phyloP scores from a whole-genome alignment of 2,113 vertebrate species.

The Rhinichthys klamathensis region DNA sequence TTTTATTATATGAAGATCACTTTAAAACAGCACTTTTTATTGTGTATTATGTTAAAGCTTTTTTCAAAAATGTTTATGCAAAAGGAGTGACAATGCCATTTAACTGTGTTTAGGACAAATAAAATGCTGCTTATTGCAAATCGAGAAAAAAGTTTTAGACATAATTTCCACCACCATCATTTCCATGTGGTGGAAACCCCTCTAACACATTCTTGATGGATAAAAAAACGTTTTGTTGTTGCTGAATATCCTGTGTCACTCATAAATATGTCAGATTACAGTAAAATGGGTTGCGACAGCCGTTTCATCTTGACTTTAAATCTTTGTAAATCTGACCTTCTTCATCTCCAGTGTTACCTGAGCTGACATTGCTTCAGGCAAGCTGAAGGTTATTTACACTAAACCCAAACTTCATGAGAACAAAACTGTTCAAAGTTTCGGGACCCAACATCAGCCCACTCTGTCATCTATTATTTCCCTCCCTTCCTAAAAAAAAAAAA shows the following conservation, averaged over 20 bases:
- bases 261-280: constrained; percentile 14
- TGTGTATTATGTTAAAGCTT: not conserved
- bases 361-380: not conserved
- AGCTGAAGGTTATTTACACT: not conserved
- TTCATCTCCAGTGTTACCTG: not conserved
- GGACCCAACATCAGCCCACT: not conserved
- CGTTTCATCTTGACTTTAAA: not conserved
- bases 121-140: not conserved
- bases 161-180: not conserved
- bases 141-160: not conserved
- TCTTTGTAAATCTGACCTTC: constrained; percentile 13
- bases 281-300: not conserved
- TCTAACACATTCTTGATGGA: not conserved
- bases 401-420: constrained; percentile 13
- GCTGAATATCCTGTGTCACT: not conserved
- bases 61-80: not conserved
- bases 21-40: not conserved
- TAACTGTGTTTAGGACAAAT: not conserved
- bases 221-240: not conserved
- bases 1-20: too few species aligned
- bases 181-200: constrained; percentile 2
- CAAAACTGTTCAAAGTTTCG: not conserved
- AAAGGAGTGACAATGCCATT: not conserved
- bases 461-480: not conserved
- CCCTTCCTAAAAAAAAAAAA: not conserved